A percentile compares a stretch with the other conserved stretches of the same genome.
phyloP scores from a whole-genome alignment of 2,797 vertebrate species.

The Podarcis siculus region DNA sequence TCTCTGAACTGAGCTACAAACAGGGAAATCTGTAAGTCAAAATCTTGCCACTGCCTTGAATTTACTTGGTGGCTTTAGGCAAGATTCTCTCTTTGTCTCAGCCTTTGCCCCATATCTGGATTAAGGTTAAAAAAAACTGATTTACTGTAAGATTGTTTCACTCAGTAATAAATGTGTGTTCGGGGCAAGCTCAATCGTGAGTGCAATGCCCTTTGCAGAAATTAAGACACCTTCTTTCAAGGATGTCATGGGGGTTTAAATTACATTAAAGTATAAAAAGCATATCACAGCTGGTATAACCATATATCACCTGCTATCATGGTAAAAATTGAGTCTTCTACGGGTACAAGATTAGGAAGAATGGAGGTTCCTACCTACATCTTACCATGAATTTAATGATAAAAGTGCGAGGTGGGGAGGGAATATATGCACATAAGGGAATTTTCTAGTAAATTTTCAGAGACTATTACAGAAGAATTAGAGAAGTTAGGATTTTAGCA shows the following conservation, averaged over 20 bases:
- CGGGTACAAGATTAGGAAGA: background rate
- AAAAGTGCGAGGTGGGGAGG: too few relatives aligned
- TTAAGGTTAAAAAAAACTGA: background rate
- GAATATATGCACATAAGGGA: background rate
- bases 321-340: background rate
- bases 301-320: background rate
- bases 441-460: background rate
- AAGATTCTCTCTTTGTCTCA: background rate
- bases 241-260: background rate
- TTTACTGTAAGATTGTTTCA: background rate
- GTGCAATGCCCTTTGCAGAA: background rate
- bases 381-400: background rate
- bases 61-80: background rate
- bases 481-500: too few relatives aligned
- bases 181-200: background rate
- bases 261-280: slow-evolving; percentile 2
- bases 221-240: slow-evolving; percentile 2
- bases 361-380: background rate
- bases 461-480: background rate
- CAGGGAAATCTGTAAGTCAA: background rate
- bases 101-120: background rate
- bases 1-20: background rate
- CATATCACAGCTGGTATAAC: background rate
- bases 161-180: background rate
- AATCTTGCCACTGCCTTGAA: background rate